These are phyloP conservation scores for Adela reaumurella DNA, from an alignment of 2,888 invertebrate genomes.

Conservation along the genomic window DNA sequence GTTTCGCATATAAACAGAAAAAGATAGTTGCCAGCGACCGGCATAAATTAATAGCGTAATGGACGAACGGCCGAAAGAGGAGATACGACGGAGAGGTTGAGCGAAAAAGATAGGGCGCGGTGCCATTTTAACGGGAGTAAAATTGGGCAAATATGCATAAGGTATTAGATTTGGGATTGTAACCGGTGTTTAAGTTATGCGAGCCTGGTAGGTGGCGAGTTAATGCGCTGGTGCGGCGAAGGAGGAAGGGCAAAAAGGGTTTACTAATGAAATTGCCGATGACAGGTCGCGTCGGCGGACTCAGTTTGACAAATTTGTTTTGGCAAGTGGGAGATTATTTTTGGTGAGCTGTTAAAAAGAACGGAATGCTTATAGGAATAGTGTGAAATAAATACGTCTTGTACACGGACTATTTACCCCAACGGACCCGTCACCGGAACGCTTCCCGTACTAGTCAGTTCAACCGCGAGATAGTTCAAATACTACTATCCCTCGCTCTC, in stretches of 20 bases:
- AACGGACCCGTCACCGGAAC: no score
- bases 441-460: no score
- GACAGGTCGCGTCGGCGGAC: not conserved
- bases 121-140: not conserved
- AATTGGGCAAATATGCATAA: constrained; percentile 4
- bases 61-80: not conserved
- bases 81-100: not conserved
- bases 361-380: no score
- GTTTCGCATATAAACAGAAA: not conserved
- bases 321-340: not conserved
- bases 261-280: not conserved
- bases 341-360: not conserved
- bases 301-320: not conserved
- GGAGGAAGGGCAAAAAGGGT: not conserved
- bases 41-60: not conserved
- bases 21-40: not conserved
- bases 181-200: constrained; percentile 3
- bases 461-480: no score
- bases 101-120: not conserved
- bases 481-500: no score
- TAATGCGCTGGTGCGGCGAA: not conserved
- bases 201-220: constrained; percentile 1
- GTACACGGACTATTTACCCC: no score
- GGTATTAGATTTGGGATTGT: constrained; percentile 1
- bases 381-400: no score